Evolutionary conservation across 2,888 invertebrate genomes (phyloP).

Genomic region (Paralinhomoeus sp.): DNA sequence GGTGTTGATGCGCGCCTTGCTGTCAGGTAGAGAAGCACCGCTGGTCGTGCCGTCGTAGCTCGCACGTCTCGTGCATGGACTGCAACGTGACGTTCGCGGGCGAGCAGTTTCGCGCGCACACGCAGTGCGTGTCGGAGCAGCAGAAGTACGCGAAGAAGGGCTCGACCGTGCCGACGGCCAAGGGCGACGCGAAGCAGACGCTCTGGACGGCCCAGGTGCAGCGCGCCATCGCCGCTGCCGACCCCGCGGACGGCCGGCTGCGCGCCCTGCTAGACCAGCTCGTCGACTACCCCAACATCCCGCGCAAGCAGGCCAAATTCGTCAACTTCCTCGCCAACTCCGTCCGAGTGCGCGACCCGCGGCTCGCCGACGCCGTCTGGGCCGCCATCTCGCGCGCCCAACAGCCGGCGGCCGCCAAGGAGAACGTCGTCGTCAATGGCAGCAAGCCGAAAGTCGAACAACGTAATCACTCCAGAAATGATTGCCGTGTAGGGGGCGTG

Average conservation of each 20-base stretch:
- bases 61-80: constrained; percentile 52
- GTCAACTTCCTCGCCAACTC: constrained; percentile 8
- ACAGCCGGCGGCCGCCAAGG: background rate
- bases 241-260: constrained; percentile 4
- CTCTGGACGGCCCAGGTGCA: constrained; percentile 28
- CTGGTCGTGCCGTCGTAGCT: constrained; percentile 44
- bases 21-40: constrained; percentile 66
- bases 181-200: constrained; percentile 32
- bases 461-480: no score
- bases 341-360: background rate
- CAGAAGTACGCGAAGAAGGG: constrained; percentile 51
- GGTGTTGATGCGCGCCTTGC: no score
- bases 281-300: constrained; percentile 7
- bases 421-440: background rate
- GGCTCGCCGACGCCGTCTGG: background rate
- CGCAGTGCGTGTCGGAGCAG: constrained; percentile 60
- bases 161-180: constrained; percentile 28
- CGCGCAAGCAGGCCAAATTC: constrained; percentile 10
- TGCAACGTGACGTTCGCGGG: background rate
- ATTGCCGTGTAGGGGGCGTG: no score
- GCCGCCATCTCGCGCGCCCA: no score
- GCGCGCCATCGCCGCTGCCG: constrained; percentile 13
- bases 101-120: no score
- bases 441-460: background rate
- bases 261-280: constrained; percentile 6